These are phyloP conservation scores for Riparia riparia DNA, from an alignment of 2,113 vertebrate species.

Conservation along the genomic window DNA sequence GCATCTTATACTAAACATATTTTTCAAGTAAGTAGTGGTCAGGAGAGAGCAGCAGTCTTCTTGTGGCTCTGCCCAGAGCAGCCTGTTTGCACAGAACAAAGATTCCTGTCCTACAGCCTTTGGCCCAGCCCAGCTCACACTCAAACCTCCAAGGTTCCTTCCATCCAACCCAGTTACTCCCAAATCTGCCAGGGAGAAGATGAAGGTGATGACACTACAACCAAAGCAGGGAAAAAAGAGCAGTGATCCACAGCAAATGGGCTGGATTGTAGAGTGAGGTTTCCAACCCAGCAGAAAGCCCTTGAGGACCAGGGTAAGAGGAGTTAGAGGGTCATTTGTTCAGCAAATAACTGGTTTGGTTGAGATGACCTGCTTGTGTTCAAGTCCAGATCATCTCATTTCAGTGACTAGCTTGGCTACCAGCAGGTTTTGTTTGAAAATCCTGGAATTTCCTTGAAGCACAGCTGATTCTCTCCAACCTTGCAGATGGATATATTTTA, in stretches of 20 bases:
- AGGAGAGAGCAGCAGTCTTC: not conserved
- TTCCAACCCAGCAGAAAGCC: not conserved
- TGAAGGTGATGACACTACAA: rapidly evolving
- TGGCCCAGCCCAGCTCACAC: not conserved
- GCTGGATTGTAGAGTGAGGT: rapidly evolving
- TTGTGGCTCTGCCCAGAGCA: not conserved
- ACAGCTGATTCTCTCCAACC: not conserved
- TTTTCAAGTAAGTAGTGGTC: not conserved
- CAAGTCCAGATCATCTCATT: not conserved
- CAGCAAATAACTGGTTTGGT: too few relatives aligned
- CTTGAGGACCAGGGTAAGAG: not conserved
- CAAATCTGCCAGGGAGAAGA: not conserved
- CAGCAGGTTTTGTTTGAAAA: not conserved
- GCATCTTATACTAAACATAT: not conserved
- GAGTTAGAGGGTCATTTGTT: not conserved
- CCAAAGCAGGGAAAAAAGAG: not conserved
- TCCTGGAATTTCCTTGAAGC: not conserved
- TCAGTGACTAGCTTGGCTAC: not conserved
- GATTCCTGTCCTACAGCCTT: not conserved
- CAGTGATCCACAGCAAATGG: not conserved
- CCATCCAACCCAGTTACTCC: not conserved
- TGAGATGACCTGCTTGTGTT: too few relatives aligned
- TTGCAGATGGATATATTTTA: not conserved
- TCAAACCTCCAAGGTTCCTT: not conserved
- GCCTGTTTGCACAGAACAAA: not conserved